Percentiles rank a stretch among this genome's conserved stretches.
Conservation (phyloP, 2,113 vertebrate genomes). For the Sinocyclocheilus anshuiensis region DNA sequence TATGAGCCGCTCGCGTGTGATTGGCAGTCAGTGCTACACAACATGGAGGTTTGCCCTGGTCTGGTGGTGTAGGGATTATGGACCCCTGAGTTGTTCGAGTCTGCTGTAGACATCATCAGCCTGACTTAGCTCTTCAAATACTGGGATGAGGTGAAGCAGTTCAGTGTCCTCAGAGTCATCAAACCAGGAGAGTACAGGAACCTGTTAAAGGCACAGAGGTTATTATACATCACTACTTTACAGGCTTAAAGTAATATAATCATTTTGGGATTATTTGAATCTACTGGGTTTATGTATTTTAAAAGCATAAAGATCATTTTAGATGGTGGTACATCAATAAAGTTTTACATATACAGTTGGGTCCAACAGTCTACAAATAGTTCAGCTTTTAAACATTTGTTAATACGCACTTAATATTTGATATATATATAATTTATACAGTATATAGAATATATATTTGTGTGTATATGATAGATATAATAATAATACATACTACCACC, state of each 20-base stretch:
- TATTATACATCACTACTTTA: background rate
- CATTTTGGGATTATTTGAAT: background rate
- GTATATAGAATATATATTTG: no score
- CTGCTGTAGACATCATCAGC: conserved; percentile 75
- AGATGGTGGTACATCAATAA: background rate
- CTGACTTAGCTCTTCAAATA: conserved; percentile 73
- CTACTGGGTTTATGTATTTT: background rate
- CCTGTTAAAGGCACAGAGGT: conserved; percentile 57
- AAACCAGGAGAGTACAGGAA: conserved; percentile 79
- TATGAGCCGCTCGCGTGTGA: conserved; percentile 27
- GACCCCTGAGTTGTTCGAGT: conserved; percentile 75
- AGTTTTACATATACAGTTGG: background rate
- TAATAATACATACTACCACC: no score
- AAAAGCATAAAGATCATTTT: background rate
- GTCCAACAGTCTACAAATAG: background rate
- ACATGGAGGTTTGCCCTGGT: conserved; percentile 12
- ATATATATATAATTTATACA: background rate
- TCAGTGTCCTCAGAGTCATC: conserved; percentile 76
- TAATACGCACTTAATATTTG: background rate
- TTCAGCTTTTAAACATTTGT: background rate
- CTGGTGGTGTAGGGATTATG: conserved; percentile 53
- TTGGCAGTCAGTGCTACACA: conserved; percentile 20
- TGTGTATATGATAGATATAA: no score
- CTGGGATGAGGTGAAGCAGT: conserved; percentile 74
- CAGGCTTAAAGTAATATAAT: background rate